Percentiles rank a stretch among this genome's conserved stretches.
phyloP scores from a whole-genome alignment of 2,888 invertebrate genomes.

The Nipponacmea schrenckii region DNA sequence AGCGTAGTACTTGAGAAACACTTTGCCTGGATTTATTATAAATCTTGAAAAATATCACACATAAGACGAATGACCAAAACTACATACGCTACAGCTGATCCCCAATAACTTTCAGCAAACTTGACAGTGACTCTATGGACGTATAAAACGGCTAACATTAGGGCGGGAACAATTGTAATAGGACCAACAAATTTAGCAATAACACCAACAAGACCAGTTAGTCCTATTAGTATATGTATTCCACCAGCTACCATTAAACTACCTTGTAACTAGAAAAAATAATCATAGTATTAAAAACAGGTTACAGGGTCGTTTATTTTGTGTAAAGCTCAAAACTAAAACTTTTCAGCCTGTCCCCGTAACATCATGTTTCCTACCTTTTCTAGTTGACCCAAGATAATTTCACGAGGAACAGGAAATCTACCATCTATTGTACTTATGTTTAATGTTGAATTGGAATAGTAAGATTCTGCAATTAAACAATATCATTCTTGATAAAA shows the following conservation, averaged over 20 bases:
- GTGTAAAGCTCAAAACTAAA: background rate
- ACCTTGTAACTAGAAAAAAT: constrained; percentile 44
- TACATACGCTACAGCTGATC: constrained; percentile 71
- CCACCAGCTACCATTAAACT: constrained; percentile 49
- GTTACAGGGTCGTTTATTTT: too few species aligned
- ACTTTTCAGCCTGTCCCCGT: too few species aligned
- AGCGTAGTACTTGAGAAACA: too few species aligned
- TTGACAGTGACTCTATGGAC: constrained; percentile 29
- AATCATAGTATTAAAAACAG: too few species aligned
- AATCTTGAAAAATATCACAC: background rate
- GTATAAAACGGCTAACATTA: constrained; percentile 34
- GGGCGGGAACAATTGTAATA: constrained; percentile 33
- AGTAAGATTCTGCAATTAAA: constrained; percentile 21
- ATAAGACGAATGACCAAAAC: background rate
- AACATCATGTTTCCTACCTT: constrained; percentile 8
- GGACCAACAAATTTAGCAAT: constrained; percentile 36
- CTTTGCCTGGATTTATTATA: background rate
- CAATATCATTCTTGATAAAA: too few species aligned
- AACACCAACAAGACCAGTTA: constrained; percentile 48
- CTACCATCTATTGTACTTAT: background rate
- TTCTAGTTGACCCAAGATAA: constrained; percentile 9
- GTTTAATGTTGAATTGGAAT: constrained; percentile 13
- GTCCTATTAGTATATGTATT: constrained; percentile 45
- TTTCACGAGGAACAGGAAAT: background rate
- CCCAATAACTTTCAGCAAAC: constrained; percentile 33